Evolutionary conservation across 2,888 invertebrate genomes (phyloP), one percentile per base, ranked within the genome.

Genomic region (Trissolcus brochymenae): DNA sequence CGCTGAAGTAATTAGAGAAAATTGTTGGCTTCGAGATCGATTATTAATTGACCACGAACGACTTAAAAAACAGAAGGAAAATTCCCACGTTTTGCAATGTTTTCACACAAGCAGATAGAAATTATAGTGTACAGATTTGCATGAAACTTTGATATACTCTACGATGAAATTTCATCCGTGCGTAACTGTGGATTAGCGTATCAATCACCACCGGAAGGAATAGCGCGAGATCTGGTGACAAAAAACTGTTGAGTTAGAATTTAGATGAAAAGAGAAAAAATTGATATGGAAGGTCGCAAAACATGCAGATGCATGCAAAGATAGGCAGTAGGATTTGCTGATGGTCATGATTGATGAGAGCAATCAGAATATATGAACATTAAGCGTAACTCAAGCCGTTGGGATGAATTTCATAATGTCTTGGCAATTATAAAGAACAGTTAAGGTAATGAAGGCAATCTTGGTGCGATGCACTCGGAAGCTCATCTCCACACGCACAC

Each of bases 141-240:
- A 35, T 35, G 35, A 11, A 35, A 35, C 35, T 7, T 35, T 35
- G 35, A 35, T 35, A 7, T 11, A 35, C 51, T 70, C 35, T 56
- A 60, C 21, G 55, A 56, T 70, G 76, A 71, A 76, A 76, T 76
- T 76, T 71, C 56, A 71, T 76, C 61, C 76, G 59, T 14, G 49
- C 54, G 53, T 55, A 61, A 57, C 53, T 41, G 41, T 53, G 53
- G 70, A 65, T 75, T 59, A 54, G 29, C 40, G 57, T 70, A 65
- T 62, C 70, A 51, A 56, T 60, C 59, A 4, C 17, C 56, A 17
- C 53, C 55, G 67, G 68, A 68, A 59, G 54, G 25, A 40, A 54
- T 11, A 7, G 40, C 19, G 64, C 35, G 65, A 60, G 61, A 64
- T 60, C 49, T 56, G 25, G 55, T 60, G 54, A 25, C 11, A 46